phyloP scores from a whole-genome alignment of 2,888 invertebrate species.

The Rhaphigaster nebulosa region DNA sequence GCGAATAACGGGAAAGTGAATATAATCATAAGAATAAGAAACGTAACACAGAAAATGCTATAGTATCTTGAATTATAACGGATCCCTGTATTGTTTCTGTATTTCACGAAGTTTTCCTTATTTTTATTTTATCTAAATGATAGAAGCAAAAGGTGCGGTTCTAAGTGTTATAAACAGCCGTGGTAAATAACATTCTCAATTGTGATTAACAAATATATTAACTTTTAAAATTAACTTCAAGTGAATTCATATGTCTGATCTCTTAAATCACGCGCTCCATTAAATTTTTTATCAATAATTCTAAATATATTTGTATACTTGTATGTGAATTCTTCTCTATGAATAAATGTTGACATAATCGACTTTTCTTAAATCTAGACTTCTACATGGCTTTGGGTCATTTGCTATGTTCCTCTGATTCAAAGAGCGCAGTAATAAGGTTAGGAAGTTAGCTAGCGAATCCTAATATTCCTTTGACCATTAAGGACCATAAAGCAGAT shows the following conservation, averaged over 20 bases:
- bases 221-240: not conserved
- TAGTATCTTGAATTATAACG: too few relatives aligned
- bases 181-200: not conserved
- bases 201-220: not conserved
- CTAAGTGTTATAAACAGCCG: not conserved
- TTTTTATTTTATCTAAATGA: not conserved
- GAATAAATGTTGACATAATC: too few relatives aligned
- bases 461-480: not conserved
- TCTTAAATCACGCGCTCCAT: too few relatives aligned
- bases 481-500: not conserved
- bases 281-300: too few relatives aligned
- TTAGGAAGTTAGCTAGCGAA: not conserved
- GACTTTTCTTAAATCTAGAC: not conserved
- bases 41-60: too few relatives aligned
- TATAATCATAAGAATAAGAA: too few relatives aligned
- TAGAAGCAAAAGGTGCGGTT: not conserved
- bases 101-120: not conserved
- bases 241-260: not conserved
- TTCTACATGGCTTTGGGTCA: not conserved
- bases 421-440: not conserved
- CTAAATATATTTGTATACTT: too few relatives aligned
- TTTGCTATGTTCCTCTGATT: not conserved
- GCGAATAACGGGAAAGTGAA: too few relatives aligned
- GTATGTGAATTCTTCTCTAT: too few relatives aligned
- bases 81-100: not conserved